A percentile compares a stretch with the other conserved stretches of the same genome.
Evolutionary conservation across 1,140 invertebrate genomes (phyloP).

Genomic region (Drosophila chauvacae): DNA sequence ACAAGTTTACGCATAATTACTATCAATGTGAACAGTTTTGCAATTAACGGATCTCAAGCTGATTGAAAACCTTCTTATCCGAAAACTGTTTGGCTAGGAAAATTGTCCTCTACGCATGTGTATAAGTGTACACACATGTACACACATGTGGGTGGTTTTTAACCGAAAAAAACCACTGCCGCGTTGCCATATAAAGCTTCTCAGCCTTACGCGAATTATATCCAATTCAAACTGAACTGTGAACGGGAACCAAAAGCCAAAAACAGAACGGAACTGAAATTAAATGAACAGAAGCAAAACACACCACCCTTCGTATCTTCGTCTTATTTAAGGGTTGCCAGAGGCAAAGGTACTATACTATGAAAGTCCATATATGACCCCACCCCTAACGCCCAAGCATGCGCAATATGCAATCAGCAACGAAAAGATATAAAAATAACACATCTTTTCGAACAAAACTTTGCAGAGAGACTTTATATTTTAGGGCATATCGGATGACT

Average conservation of each 20-base stretch:
- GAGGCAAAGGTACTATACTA: constrained; percentile 9
- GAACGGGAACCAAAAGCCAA: constrained; percentile 28
- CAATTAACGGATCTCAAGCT: constrained; percentile 6
- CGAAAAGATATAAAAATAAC: constrained; percentile 5
- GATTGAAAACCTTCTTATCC: background rate
- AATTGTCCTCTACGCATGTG: constrained; percentile 55
- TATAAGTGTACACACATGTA: constrained; percentile 27
- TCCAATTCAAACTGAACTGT: constrained; percentile 60
- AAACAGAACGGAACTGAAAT: constrained; percentile 34
- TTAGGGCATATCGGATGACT: background rate
- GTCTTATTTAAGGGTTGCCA: constrained; percentile 34
- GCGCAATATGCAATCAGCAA: constrained; percentile 15
- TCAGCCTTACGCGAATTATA: constrained; percentile 65
- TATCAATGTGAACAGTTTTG: background rate
- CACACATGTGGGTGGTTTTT: constrained; percentile 51
- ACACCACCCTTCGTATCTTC: constrained; percentile 34
- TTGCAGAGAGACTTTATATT: background rate
- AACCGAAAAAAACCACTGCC: constrained; percentile 27
- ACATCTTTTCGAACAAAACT: background rate
- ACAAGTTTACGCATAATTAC: background rate
- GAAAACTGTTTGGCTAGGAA: constrained; percentile 42
- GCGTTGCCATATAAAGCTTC: constrained; percentile 45
- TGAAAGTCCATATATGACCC: constrained; percentile 8
- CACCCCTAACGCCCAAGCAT: constrained; percentile 21
- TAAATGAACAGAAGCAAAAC: constrained; percentile 63